Base-by-base conservation (phyloP, 1,140 invertebrate species). In the Leptonema lineaticorne region DNA sequence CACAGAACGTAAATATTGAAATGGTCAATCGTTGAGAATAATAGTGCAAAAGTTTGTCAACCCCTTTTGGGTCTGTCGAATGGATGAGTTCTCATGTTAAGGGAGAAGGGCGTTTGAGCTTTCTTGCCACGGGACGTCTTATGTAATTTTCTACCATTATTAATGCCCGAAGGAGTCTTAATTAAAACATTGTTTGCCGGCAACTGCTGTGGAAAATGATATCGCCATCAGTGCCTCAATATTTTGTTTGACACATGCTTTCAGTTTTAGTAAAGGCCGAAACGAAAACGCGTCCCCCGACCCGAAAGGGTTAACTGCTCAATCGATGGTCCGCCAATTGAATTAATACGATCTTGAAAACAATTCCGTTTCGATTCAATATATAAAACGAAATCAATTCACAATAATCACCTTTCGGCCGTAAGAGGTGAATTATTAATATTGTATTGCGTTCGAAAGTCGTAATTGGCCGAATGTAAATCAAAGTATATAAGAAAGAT, bases 171-270 rank as follows among this genome's bases (percentile, higher is more conserved):
- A 63, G 45, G 67, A 68, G 46, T 30, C 60, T 68, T 68, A 68
- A 68, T 68, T 68, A 68, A 63, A 67, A 41, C 60, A 53, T 62
- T 50, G 67, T 68, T 68, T 59, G 57, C 37, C 26, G 60, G 67
- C 67, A 68, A 63, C 67, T 68, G 67, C 60, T 68, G 45, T 62
- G 46, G 45, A 62, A 62, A 68, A 68, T 68, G 67, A 68, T 68
- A 68, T 68, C 60, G 59, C 57, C 67, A 60, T 48, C 45, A 68
- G 41, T 62, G 58, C 67, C 50, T 68, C 67, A 56, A 68, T 68
- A 68, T 68, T 68, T 68, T 62, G 59, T 62, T 63, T 60, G 59
- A 62, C 62, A 64, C 62, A 64, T 64, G 62, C 62, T 64, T 26
- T 46, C 24, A 8, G 29, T 26, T 33, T 26, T n/a, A 9, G 60